A percentile compares a stretch with the other conserved stretches of the same genome.
Conservation (phyloP, 2,113 vertebrate genomes). For the Jaculus jaculus region DNA sequence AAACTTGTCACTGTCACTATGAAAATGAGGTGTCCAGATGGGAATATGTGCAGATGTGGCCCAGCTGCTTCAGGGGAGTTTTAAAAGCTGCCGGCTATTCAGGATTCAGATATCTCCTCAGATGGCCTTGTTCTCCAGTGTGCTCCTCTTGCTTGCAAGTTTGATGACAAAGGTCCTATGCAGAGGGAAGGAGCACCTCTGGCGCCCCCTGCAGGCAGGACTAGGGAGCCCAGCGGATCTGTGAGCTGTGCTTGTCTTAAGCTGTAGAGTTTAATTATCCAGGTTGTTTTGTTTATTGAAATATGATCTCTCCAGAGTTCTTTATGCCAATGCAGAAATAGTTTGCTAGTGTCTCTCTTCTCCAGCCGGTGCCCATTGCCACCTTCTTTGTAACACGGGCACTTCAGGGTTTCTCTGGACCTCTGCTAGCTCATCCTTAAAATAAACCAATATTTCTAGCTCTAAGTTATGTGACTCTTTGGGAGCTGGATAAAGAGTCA, state of each 20-base stretch:
- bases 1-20: conserved; percentile 1
- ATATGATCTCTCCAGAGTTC: not conserved
- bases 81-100: not conserved
- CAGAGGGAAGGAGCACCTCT: conserved; percentile 32
- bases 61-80: not conserved
- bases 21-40: conserved; percentile 30
- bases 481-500: not conserved
- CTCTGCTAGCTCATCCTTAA: conserved; percentile 27
- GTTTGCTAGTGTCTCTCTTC: conserved; percentile 13
- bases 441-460: conserved; percentile 4
- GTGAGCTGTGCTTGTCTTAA: not conserved
- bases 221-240: not conserved
- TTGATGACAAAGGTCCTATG: not conserved
- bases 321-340: not conserved
- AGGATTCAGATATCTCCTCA: conserved; percentile 23
- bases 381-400: not conserved
- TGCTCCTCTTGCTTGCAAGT: not conserved
- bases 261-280: conserved; percentile 4
- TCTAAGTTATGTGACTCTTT: not conserved
- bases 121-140: not conserved
- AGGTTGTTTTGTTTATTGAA: conserved; percentile 47
- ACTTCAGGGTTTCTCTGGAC: not conserved
- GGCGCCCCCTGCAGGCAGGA: conserved; percentile 65
- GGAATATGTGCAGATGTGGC: conserved; percentile 3
- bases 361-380: not conserved